A percentile compares a stretch with the other conserved stretches of the same genome.
phyloP scores from a whole-genome alignment of 2,113 vertebrate genomes.

The Lagopus leucura region DNA sequence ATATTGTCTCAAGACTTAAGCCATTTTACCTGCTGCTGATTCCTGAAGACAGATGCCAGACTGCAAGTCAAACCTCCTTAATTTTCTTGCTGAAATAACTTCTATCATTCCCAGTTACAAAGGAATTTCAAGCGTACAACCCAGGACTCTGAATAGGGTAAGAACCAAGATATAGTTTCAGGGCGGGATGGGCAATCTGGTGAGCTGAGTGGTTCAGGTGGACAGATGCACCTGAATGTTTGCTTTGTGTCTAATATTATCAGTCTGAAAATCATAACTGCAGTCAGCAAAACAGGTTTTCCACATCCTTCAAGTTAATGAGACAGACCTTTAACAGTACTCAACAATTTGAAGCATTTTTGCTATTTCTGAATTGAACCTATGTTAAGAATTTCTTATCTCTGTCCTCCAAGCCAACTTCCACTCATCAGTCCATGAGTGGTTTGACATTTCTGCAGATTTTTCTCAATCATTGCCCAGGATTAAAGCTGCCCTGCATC shows the following conservation, averaged over 20 bases:
- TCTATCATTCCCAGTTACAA: background rate
- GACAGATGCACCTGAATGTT: background rate
- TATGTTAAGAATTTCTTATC: background rate
- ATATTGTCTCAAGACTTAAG: background rate
- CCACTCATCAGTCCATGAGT: background rate
- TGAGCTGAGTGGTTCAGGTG: background rate
- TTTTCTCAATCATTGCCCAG: background rate
- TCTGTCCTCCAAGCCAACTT: background rate
- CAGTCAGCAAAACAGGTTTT: background rate
- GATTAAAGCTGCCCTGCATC: background rate
- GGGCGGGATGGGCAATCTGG: background rate
- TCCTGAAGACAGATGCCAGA: background rate
- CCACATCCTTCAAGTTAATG: background rate
- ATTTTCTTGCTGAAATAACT: background rate
- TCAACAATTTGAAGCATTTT: constrained; percentile 6
- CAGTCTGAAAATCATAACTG: background rate
- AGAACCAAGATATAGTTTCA: background rate
- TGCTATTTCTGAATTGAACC: constrained; percentile 22
- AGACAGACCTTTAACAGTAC: background rate
- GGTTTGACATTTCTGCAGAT: constrained; percentile 48
- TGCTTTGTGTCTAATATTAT: background rate
- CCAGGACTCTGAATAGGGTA: background rate
- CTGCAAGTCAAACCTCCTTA: background rate
- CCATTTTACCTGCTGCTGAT: background rate
- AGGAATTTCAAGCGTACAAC: background rate